Conservation (phyloP, 2,888 invertebrate genomes). For the Drepanosiphum platanoidis region DNA sequence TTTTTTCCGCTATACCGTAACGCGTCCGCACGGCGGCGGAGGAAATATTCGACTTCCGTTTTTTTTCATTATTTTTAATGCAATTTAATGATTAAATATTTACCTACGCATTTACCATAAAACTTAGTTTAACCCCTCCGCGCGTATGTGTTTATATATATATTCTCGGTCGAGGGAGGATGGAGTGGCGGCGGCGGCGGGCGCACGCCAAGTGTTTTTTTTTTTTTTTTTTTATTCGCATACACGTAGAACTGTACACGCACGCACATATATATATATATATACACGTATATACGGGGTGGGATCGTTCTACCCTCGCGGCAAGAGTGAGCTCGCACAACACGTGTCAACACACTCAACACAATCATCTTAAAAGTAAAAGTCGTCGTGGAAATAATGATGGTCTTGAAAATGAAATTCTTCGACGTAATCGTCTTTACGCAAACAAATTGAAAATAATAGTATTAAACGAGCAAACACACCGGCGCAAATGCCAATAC, state of each 20-base stretch:
- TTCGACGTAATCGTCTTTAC: slow-evolving; percentile 10
- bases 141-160: background rate
- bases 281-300: background rate
- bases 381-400: slow-evolving; percentile 8
- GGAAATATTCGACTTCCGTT: slow-evolving; percentile 2
- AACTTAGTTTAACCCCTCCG: background rate
- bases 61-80: slow-evolving; percentile 22
- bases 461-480: background rate
- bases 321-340: background rate
- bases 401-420: slow-evolving; percentile 2
- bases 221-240: background rate
- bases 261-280: background rate
- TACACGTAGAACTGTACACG: background rate
- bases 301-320: background rate
- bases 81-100: slow-evolving; percentile 33
- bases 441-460: slow-evolving; percentile 37
- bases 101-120: slow-evolving; percentile 22
- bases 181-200: background rate
- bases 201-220: slow-evolving; percentile 2
- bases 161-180: background rate
- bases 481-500: background rate
- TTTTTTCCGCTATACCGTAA: background rate
- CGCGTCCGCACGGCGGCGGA: background rate
- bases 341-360: slow-evolving; percentile 33
- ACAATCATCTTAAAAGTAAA: slow-evolving; percentile 40